Evolutionary conservation across 2,797 vertebrate species (phyloP).

Genomic region (Mareca strepera): DNA sequence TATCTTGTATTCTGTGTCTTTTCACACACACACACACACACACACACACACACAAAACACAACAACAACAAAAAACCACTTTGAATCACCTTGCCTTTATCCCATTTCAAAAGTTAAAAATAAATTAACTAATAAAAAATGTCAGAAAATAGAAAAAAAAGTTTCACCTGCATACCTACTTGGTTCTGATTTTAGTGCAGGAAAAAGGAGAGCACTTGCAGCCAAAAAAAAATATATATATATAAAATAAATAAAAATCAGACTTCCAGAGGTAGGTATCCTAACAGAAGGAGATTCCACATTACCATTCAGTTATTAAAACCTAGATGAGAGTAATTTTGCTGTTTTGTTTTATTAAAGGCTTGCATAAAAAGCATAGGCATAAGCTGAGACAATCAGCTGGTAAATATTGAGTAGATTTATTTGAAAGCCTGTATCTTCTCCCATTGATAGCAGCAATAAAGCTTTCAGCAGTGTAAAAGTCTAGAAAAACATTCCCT

Average conservation of each 20-base stretch:
- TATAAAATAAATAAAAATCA: background rate
- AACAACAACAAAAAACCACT: background rate
- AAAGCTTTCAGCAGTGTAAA: conserved; percentile 75
- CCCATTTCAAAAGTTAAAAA: background rate
- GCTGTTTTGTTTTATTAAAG: background rate
- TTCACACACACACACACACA: background rate
- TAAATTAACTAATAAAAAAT: background rate
- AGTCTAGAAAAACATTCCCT: conserved; percentile 73
- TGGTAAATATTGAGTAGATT: conserved; percentile 54
- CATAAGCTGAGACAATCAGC: background rate
- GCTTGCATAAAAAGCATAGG: background rate
- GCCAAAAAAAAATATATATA: background rate
- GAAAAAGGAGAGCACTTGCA: background rate
- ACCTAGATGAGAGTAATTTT: background rate
- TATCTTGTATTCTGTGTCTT: background rate
- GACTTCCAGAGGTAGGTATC: background rate
- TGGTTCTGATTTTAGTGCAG: background rate
- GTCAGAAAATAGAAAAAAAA: background rate
- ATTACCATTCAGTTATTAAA: background rate
- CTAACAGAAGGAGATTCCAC: background rate
- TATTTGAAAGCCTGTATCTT: conserved; percentile 70
- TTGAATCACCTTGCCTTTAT: background rate
- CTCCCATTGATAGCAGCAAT: conserved; percentile 51
- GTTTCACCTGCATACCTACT: background rate
- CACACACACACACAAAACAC: no score